These are phyloP conservation scores for Rhinophrynus dorsalis DNA, from an alignment of 2,797 vertebrate genomes.

Conservation along the genomic window DNA sequence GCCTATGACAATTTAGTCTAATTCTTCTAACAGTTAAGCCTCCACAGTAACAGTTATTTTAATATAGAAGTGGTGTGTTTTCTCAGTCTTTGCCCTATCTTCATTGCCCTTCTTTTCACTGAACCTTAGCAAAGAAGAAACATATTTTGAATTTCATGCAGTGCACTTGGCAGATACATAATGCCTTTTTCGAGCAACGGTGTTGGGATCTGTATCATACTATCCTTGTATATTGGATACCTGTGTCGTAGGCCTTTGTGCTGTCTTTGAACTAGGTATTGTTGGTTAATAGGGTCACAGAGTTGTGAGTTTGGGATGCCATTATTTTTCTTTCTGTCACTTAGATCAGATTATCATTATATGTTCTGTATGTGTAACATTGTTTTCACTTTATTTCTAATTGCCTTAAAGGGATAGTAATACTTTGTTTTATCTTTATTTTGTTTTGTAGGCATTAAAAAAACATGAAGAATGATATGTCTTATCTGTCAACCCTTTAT, in stretches of 20 bases:
- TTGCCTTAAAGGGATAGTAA: neutral
- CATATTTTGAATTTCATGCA: conserved; percentile 41
- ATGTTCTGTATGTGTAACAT: conserved; percentile 1
- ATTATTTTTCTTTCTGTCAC: conserved; percentile 2
- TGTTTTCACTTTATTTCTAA: neutral
- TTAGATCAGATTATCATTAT: conserved; percentile 39
- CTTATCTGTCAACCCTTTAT: too few relatives aligned
- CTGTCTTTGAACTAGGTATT: conserved; percentile 27
- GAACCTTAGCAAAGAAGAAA: conserved; percentile 40
- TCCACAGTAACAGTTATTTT: conserved; percentile 20
- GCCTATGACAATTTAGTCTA: conserved; percentile 16
- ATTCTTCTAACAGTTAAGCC: conserved; percentile 36
- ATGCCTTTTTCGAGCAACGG: conserved; percentile 34
- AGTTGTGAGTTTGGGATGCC: conserved; percentile 17
- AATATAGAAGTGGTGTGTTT: conserved; percentile 28
- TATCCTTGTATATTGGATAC: conserved; percentile 24
- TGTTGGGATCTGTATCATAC: conserved; percentile 41
- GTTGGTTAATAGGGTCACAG: conserved; percentile 22
- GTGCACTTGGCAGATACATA: conserved; percentile 43
- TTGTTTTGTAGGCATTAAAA: too few relatives aligned
- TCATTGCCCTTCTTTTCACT: conserved; percentile 33
- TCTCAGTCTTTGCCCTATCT: conserved; percentile 29
- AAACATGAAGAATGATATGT: too few relatives aligned
- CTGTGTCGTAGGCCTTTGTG: conserved; percentile 39
- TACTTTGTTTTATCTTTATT: too few relatives aligned